Evolutionary conservation across 2,113 vertebrate genomes (phyloP), one percentile per base, ranked within the genome.

Genomic region (Hirundichthys speculiger): DNA sequence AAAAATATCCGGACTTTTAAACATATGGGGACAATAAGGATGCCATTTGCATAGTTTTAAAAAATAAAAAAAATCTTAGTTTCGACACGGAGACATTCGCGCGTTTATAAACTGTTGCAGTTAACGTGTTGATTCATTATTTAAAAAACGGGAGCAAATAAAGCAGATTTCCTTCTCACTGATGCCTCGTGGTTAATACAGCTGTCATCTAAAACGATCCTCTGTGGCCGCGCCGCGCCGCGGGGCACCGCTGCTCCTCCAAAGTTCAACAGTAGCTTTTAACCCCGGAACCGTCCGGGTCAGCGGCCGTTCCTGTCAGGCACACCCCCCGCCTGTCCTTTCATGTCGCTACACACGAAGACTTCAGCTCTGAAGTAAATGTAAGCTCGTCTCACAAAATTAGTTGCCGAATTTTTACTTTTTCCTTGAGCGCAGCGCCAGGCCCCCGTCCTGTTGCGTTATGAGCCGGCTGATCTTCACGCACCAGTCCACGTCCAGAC

Each of bases 261-360:
- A 61, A 55, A 73, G 80, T 72, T 76, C 71, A 88, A 80, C 85
- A 77, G 84, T 51, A 75, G 89, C 88, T 79, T 64, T 87, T 88
- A 89, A 91, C 89, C 88, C 67, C 38, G 7, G 39, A 39, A 66
- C 24, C 20, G 14, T 41, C 64, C 1, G 71, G 88, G 84, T 87
- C 77, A 84, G 79, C 42, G 49, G 27, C 51, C 13, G 13, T n/a
- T 50, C 49, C 63, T 79, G 66, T 64, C 59, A 18, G 69, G 20
- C 80, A 39, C 76, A 78, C 63, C 21, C 76, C 80, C 63, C 21
- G 24, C 16, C 4, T 21, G 45, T 30, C 50, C 85, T 91, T 89
- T 92, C 77, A 91, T 83, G 76, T 86, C n/a, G 20, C 62, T 42
- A 19, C 30, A 64, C 22, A 30, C 10, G 54, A 57, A 60, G 45